Evolutionary conservation across 2,888 invertebrate genomes (phyloP).

Genomic region (Dicycla oo): DNA sequence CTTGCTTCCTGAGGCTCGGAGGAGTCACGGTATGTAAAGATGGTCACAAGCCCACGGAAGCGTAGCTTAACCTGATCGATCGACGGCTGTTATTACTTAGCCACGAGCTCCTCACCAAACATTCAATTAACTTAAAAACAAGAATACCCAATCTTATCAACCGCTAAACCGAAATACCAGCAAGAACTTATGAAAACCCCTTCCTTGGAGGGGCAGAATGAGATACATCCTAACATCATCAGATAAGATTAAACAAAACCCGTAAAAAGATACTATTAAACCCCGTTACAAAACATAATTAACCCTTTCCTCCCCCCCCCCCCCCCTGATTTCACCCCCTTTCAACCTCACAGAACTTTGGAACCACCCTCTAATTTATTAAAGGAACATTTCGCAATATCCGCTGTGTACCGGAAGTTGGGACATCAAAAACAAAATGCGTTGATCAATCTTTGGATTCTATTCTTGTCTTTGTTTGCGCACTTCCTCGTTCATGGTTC

Average conservation of each 20-base stretch:
- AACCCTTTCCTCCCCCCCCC: slow-evolving; percentile 56
- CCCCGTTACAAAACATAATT: slow-evolving; percentile 65
- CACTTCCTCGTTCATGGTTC: slow-evolving; percentile 48
- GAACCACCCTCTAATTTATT: slow-evolving; percentile 66
- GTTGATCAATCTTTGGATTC: slow-evolving; percentile 62
- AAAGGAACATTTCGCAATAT: slow-evolving; percentile 69
- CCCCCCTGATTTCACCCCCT: slow-evolving; percentile 35
- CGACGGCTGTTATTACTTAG: too few relatives aligned
- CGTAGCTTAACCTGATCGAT: too few relatives aligned
- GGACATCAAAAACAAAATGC: slow-evolving; percentile 63
- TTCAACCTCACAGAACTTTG: slow-evolving; percentile 41
- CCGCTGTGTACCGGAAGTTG: slow-evolving; percentile 63
- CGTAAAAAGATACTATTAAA: slow-evolving; percentile 65
- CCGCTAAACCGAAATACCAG: neutral
- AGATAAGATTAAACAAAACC: slow-evolving; percentile 60
- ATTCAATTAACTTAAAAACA: slow-evolving; percentile 20
- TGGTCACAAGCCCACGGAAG: too few relatives aligned
- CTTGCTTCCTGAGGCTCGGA: too few relatives aligned
- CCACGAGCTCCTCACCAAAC: too few relatives aligned
- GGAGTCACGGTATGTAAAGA: too few relatives aligned
- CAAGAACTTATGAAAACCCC: slow-evolving; percentile 37
- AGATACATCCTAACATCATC: slow-evolving; percentile 31
- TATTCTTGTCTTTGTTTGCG: slow-evolving; percentile 59
- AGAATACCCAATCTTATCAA: slow-evolving; percentile 23
- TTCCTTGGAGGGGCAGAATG: slow-evolving; percentile 13